Evolutionary conservation across 1,140 invertebrate species (phyloP), one percentile per base, ranked within the genome.

Genomic region (Babylonia areolata): DNA sequence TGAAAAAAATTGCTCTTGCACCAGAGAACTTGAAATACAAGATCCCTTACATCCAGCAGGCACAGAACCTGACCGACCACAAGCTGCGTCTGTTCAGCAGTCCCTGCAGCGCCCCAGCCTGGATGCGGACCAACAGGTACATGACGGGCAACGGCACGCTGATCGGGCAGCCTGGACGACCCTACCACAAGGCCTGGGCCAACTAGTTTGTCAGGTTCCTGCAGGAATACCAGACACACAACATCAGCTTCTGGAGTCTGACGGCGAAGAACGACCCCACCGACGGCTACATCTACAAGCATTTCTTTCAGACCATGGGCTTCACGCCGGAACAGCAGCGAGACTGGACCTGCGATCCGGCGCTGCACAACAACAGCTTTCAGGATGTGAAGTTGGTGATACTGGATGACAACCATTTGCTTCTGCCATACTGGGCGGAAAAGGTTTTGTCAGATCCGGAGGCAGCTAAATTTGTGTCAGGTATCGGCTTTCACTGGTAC

Each of bases 41-140:
- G 94, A 96, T 97, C 87, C 96, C 97, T 0, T 94, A 95, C 75
- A 96, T 97, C 37, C 93, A 95, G 86, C 87, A 93, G 87, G 96
- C 96, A 20, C 89, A 92, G 75, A 81, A 89, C 28, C 82, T 96
- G 51, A 94, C 91, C 81, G 87, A 91, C 5, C 90, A 94, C 73
- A 88, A 93, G 75, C 87, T 96, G 90, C 90, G 95, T 85, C 93
- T 98, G 1, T 94, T 98, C 85, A 96, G 95, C 0, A 95, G 96
- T 20, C 95, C 97, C 0, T 99, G 98, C 98, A 96, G 96, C 83
- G 95, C 98, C 0, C 98, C 98, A 0, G 93, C 95, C 9, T 99
- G 98, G 98, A 99, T 99, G 98, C 99, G 99, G 94, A 97, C 96
- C 0, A 97, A 97, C 90, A 94, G 96, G 39, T 94, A 93, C 81